Evolutionary conservation across 1,140 invertebrate genomes (phyloP), one percentile per base, ranked within the genome.

Genomic region (Pararge aegeria): DNA sequence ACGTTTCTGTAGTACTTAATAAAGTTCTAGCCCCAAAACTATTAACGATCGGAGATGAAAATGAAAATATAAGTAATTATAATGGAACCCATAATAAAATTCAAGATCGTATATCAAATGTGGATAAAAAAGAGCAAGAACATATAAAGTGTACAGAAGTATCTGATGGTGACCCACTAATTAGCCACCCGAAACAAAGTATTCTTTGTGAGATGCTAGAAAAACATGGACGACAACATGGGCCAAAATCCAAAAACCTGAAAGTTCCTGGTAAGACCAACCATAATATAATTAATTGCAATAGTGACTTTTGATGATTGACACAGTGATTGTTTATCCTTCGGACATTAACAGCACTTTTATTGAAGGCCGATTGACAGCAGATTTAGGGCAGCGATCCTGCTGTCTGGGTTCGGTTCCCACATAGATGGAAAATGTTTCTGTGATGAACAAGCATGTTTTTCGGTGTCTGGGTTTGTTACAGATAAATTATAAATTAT

Each of bases 121-220:
- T 34, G 30, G n/a, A 34, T 34, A 34, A n/a, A 10, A 12, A 7
- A 34, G n/a, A 10, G n/a, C 7, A 34, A 4, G 12, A 34, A 34
- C 1, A 15, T 42, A 18, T n/a, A 9, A 15, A 38, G 13, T 29
- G 42, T 27, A 24, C 5, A 30, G 52, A 60, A 30, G 29, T 63
- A n/a, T 58, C 38, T 60, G 52, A 27, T 65, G 19, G n/a, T 21
- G 29, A 38, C 0, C 44, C 38, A 1, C 5, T 9, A 18, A 30
- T 19, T 44, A 58, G 5, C 27, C 37, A 72, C 40, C 53, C 65
- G 29, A 76, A 74, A 56, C 62, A 81, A 13, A 83, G 78, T 51
- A 74, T 88, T 48, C 64, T 88, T 20, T 86, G 80, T 71, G 56
- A 53, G 30, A 80, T 82, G 74, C 58, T 88, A 51, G 66, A 82